Conservation (phyloP, 2,113 vertebrate genomes). For the Phycodurus eques region DNA sequence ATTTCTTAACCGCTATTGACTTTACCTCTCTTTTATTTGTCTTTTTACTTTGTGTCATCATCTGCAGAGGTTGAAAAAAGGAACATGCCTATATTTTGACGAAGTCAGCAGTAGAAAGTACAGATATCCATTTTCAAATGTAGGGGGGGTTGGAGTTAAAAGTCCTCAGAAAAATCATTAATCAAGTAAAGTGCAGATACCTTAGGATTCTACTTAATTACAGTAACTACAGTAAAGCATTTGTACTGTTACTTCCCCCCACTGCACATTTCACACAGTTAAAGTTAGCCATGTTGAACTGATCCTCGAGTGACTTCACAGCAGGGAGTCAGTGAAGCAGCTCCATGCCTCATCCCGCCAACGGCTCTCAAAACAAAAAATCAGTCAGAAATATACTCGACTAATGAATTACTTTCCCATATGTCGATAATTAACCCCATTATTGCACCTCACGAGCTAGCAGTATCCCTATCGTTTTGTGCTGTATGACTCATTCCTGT, state of each 20-base stretch:
- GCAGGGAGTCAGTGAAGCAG: conserved; percentile 48
- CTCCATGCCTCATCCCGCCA: conserved; percentile 21
- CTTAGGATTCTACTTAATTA: background rate
- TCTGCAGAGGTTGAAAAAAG: background rate
- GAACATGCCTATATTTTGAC: background rate
- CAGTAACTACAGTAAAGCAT: background rate
- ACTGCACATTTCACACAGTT: conserved; percentile 23
- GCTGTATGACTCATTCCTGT: conserved; percentile 1
- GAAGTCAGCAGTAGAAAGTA: background rate
- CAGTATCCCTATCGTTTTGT: background rate
- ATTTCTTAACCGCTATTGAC: too few species aligned
- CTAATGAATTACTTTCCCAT: conserved; percentile 5
- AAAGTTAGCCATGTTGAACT: conserved; percentile 15
- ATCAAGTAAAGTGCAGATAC: background rate
- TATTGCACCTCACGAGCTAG: background rate
- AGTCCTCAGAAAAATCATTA: background rate
- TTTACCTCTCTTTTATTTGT: too few species aligned
- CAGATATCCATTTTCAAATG: too few species aligned
- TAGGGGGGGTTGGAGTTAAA: too few species aligned
- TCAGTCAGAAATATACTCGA: background rate
- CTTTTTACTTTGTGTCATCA: too few species aligned
- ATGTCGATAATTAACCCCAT: conserved; percentile 3
- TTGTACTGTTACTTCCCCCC: background rate
- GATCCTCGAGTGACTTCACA: conserved; percentile 28
- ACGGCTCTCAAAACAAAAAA: background rate